Percentiles rank a stretch among this genome's conserved stretches.
phyloP scores from a whole-genome alignment of 1,140 invertebrate species.

The Himalopsyche phryganea region DNA sequence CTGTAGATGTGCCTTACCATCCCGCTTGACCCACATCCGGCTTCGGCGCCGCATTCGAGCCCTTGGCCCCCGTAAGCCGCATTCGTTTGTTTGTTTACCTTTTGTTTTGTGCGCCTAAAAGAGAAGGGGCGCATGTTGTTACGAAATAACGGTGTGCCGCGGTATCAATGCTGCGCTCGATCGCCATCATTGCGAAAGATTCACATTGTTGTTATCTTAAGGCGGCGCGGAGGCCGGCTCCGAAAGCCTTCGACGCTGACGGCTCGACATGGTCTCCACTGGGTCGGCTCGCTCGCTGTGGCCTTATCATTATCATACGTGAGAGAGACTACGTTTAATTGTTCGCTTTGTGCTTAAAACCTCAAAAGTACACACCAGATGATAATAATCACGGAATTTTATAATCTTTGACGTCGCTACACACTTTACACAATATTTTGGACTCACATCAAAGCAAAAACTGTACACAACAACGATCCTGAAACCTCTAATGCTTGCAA shows the following conservation, averaged over 20 bases:
- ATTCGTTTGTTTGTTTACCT: constrained; percentile 3
- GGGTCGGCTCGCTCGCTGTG: no score
- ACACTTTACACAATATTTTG: no score
- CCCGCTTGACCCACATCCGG: no score
- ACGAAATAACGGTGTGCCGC: constrained; percentile 9
- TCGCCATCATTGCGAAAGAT: constrained; percentile 21
- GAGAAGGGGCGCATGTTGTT: constrained; percentile 13
- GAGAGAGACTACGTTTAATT: background rate
- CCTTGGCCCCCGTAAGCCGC: constrained; percentile 1
- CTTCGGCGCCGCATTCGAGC: background rate
- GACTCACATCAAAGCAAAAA: no score
- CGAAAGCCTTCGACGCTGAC: constrained; percentile 1
- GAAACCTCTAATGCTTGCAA: no score
- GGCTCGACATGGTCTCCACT: background rate
- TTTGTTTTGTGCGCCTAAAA: constrained; percentile 7
- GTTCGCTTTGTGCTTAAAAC: no score
- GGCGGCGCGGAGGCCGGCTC: background rate
- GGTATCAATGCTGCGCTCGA: constrained; percentile 17
- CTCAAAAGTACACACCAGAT: no score
- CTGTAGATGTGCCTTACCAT: no score
- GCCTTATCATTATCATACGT: background rate
- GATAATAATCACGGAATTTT: no score
- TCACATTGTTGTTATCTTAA: constrained; percentile 21
- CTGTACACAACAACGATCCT: no score
- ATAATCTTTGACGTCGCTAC: no score